Evolutionary conservation across 2,113 vertebrate genomes (phyloP).

Genomic region (Nothocercus nigrocapillus): DNA sequence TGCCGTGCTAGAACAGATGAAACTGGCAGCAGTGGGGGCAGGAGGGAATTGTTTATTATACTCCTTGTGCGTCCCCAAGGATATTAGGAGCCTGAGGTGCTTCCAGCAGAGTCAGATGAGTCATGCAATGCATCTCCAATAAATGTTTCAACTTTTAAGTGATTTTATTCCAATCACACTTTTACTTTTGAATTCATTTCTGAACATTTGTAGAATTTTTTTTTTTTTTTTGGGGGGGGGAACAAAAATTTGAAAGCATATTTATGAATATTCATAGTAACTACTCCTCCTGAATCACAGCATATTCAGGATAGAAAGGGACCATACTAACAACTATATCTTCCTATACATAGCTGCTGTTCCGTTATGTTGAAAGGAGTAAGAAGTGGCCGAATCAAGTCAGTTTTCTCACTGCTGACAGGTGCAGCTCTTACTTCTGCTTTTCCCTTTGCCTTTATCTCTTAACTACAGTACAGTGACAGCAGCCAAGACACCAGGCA

Average conservation of each 20-base stretch:
- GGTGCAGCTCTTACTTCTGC: neutral
- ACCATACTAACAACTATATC: neutral
- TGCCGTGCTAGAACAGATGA: neutral
- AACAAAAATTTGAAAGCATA: neutral
- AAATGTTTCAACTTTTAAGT: neutral
- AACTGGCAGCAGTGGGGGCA: neutral
- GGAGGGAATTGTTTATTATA: neutral
- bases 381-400: neutral
- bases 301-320: neutral
- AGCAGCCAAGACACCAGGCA: neutral
- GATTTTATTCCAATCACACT: neutral
- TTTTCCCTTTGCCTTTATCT: neutral
- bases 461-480: neutral
- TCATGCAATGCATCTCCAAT: neutral
- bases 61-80: neutral
- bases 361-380: neutral
- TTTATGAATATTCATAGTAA: neutral
- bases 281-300: neutral
- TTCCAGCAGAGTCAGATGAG: neutral
- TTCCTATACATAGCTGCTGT: neutral
- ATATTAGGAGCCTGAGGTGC: neutral
- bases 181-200: slow-evolving; percentile 1
- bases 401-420: neutral
- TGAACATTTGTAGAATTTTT: slow-evolving; percentile 29
- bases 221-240: neutral